Conservation (phyloP, 2,888 invertebrate species). For the Rhagonycha fulva region DNA sequence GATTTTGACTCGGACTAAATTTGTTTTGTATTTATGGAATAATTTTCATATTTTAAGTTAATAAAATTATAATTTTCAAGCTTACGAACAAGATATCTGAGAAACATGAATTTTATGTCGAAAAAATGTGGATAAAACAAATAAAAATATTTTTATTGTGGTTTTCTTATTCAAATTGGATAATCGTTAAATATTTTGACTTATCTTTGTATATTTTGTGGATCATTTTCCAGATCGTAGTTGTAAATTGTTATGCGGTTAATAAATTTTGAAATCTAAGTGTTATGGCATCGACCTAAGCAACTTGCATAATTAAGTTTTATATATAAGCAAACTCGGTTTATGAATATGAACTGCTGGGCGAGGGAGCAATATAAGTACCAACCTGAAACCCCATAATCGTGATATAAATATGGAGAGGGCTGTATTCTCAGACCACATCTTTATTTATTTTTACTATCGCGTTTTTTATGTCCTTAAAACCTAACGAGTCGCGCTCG, state of each 20-base stretch:
- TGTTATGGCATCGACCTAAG: slow-evolving; percentile 22
- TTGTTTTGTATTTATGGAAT: not conserved
- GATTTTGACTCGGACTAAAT: not conserved
- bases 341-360: slow-evolving; percentile 38
- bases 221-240: not conserved
- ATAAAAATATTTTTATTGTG: not conserved
- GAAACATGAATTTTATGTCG: not conserved
- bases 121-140: not conserved
- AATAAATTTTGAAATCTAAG: slow-evolving; percentile 10
- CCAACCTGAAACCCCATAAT: slow-evolving; percentile 48
- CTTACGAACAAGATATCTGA: not conserved
- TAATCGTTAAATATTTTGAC: not conserved
- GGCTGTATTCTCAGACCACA: slow-evolving; percentile 31
- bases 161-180: not conserved
- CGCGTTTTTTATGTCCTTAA: not conserved
- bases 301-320: slow-evolving; percentile 37
- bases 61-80: not conserved
- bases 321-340: slow-evolving; percentile 35
- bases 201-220: not conserved
- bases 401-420: slow-evolving; percentile 46
- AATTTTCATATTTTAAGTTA: not conserved
- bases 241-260: not conserved
- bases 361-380: slow-evolving; percentile 43
- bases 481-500: slow-evolving; percentile 40
- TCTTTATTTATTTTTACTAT: slow-evolving; percentile 10